Evolutionary conservation across 2,888 invertebrate species (phyloP), one percentile per base, ranked within the genome.

Genomic region (Dione vanillae): DNA sequence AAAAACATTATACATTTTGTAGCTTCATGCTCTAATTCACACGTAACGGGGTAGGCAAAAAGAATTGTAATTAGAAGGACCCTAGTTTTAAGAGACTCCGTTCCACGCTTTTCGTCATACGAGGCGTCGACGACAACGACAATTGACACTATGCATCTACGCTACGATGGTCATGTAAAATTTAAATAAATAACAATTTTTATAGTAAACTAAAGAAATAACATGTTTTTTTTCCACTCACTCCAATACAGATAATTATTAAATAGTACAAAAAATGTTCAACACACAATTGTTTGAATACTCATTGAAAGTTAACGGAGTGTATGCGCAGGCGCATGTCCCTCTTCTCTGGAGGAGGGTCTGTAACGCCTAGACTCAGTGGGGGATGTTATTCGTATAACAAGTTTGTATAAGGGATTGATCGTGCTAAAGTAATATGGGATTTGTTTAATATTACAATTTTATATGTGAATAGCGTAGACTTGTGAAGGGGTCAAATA

Each of bases 331-430:
- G 59, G 27, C 59, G 49, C 52, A 56, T 16, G 56, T 37, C 12
- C 40, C 49, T 56, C 35, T 35, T 66, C 45, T 49, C 41, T 20
- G 16, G 51, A 62, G 72, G 67, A 70, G 69, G 54, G 47, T 61
- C 62, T n/a, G 67, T 10, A 58, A 67, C 72, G 69, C 69, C 72
- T 69, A 40, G 58, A 52, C 49, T 2, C 72, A 70, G 66, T 67
- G 66, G 72, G 72, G 54, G 41, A 52, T 58, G 56, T 65, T 61
- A 49, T 69, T 59, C 59, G 65, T 20, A 45, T 49, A 45, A 40
- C 56, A 37, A 47, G 27, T 58, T 56, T 56, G 37, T 37, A 40
- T 9, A 37, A 56, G 37, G 37, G 56, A 6, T 56, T 9, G 43
- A 43, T 12, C 0, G 14, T 43, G 49, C 19, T 19, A 19, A 49